Conservation (phyloP, 2,888 invertebrate genomes). For the Ormyrus pomaceus region DNA sequence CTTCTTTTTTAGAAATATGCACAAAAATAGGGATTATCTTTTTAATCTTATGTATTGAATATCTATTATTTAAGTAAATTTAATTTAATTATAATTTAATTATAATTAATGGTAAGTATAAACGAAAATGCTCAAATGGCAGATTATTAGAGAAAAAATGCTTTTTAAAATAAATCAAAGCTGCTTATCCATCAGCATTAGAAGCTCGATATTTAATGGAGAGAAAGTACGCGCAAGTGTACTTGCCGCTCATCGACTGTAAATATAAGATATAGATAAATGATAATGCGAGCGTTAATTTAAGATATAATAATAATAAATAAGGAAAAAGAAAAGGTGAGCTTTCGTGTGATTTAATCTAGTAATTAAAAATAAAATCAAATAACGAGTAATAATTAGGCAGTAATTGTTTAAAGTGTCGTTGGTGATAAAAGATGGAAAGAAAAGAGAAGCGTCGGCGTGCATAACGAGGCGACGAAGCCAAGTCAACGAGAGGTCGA, state of each 20-base stretch:
- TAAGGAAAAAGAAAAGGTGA: slow-evolving; percentile 10
- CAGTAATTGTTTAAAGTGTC: slow-evolving; percentile 24
- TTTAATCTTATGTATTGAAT: not conserved
- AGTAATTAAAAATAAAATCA: slow-evolving; percentile 21
- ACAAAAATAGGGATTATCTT: slow-evolving; percentile 6
- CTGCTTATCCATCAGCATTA: slow-evolving; percentile 16
- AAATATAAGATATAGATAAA: slow-evolving; percentile 38
- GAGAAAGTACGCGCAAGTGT: slow-evolving; percentile 17
- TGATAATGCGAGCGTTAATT: slow-evolving; percentile 30
- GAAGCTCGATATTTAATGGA: slow-evolving; percentile 1
- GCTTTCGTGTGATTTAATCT: slow-evolving; percentile 24
- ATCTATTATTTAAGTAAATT: slow-evolving; percentile 7
- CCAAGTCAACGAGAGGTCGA: slow-evolving; percentile 42
- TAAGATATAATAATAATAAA: not conserved
- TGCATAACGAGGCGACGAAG: slow-evolving; percentile 36
- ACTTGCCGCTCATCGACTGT: slow-evolving; percentile 28
- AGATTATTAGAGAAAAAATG: not conserved
- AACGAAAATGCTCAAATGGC: slow-evolving; percentile 4
- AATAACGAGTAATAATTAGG: slow-evolving; percentile 49
- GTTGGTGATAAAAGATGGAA: slow-evolving; percentile 30
- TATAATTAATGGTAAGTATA: not conserved
- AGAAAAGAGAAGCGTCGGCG: slow-evolving; percentile 6
- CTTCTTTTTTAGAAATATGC: slow-evolving; percentile 2
- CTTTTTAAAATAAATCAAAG: slow-evolving; percentile 43
- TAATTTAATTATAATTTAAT: not conserved